Base-by-base conservation (phyloP, 1,140 invertebrate genomes). In the Heliconius hewitsoni region DNA sequence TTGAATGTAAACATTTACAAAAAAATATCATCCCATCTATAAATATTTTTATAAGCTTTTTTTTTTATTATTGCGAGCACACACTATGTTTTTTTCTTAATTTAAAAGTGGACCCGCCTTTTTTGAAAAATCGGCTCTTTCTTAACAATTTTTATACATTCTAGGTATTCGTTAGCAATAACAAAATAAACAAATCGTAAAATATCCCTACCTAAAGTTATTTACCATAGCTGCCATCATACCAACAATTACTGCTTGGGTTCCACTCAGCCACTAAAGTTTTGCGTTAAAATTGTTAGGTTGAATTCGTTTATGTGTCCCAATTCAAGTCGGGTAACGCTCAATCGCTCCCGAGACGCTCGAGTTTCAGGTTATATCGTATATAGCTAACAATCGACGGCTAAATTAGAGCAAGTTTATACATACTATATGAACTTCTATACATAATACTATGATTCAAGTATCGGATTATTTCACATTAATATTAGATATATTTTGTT, bases 271-370 rank as follows among this genome's bases (percentile, higher is more conserved):
- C 83, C 16, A 77, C 76, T 80, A 84, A 86, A 89, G 86, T 91
- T 89, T 85, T 87, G 82, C 84, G 87, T 88, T 90, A 87, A 90
- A 92, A 91, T 88, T 90, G 88, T 89, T 87, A 79, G 84, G 82
- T 89, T 87, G 89, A 92, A 92, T 91, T 89, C 90, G 86, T 90
- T 91, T 91, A 87, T 87, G 79, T 83, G 79, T 84, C 76, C 80
- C 86, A 80, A 84, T 82, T 86, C 76, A 82, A 23, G n/a, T 23
- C 78, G 82, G 79, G 84, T 81, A 71, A 77, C 83, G 84, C 84
- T 82, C 87, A 86, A 92, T 90, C 86, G 90, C 80, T 89, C 91
- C 88, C 90, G 71, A 52, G 91, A 87, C 84, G 85, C 83, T 82
- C 77, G 79, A 86, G 85, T 86, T 87, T 87, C 85, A 85, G 82